Conservation (phyloP, 2,113 vertebrate genomes). For the Lagenorhynchus albirostris region DNA sequence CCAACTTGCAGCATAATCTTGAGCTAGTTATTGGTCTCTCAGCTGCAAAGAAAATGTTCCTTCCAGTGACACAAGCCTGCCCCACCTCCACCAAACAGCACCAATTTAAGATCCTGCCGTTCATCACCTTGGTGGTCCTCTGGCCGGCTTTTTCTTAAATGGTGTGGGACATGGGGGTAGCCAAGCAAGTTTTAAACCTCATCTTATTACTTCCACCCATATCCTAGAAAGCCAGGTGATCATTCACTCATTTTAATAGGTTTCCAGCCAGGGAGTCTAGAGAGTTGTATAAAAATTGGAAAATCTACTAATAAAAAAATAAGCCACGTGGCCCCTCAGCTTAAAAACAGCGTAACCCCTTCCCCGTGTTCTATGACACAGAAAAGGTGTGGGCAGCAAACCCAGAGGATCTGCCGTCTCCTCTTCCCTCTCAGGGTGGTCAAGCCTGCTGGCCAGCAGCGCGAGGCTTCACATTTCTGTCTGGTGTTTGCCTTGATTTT, state of each 20-base stretch:
- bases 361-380: not conserved
- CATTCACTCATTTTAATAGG: not conserved
- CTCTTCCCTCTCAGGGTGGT: not conserved
- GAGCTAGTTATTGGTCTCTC: not conserved
- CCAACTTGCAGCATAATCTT: not conserved
- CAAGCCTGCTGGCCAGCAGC: not conserved
- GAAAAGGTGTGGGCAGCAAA: not conserved
- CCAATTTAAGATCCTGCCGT: not conserved
- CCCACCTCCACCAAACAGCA: not conserved
- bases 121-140: not conserved
- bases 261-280: not conserved
- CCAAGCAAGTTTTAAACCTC: not conserved
- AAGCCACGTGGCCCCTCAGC: not conserved
- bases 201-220: not conserved
- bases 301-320: not conserved
- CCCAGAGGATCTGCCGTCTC: not conserved
- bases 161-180: not conserved
- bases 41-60: not conserved
- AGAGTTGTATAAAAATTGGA: not conserved
- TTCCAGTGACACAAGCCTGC: not conserved
- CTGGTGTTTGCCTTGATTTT: not conserved
- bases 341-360: not conserved
- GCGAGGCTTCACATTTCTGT: not conserved
- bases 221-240: not conserved
- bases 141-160: not conserved